phyloP scores from a whole-genome alignment of 2,888 invertebrate genomes.

The Colletes collaris region DNA sequence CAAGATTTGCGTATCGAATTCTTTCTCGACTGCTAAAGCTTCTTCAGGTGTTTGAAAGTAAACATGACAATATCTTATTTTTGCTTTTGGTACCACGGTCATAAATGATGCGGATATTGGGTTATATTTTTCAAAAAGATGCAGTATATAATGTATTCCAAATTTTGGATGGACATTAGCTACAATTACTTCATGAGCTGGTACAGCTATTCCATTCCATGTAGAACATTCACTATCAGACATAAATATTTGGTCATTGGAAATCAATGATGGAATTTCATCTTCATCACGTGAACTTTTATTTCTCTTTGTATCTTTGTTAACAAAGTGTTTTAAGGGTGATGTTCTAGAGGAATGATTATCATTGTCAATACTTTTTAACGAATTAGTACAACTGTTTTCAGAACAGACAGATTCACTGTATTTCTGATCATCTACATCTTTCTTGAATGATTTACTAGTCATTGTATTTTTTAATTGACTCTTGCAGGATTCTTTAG shows the following conservation, averaged over 20 bases:
- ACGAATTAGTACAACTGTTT: background rate
- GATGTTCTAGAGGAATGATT: accelerated
- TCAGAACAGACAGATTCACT: background rate
- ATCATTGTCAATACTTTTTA: background rate
- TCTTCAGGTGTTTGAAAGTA: conserved; percentile 69
- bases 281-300: background rate
- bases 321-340: background rate
- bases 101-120: conserved; percentile 72
- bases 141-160: conserved; percentile 70
- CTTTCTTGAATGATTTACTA: too few species aligned
- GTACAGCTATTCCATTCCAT: conserved; percentile 4
- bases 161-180: conserved; percentile 72
- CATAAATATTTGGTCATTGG: background rate
- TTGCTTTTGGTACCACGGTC: conserved; percentile 30
- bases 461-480: too few species aligned
- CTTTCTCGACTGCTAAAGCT: conserved; percentile 60
- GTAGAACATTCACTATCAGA: accelerated
- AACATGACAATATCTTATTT: conserved; percentile 74
- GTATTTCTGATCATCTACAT: too few species aligned
- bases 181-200: conserved; percentile 73
- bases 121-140: conserved; percentile 72
- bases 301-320: background rate
- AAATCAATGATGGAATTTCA: conserved; percentile 1
- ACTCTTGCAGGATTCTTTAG: background rate
- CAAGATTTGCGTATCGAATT: conserved; percentile 68